Conservation (phyloP, 2,113 vertebrate species). For the Xiphophorus couchianus region DNA sequence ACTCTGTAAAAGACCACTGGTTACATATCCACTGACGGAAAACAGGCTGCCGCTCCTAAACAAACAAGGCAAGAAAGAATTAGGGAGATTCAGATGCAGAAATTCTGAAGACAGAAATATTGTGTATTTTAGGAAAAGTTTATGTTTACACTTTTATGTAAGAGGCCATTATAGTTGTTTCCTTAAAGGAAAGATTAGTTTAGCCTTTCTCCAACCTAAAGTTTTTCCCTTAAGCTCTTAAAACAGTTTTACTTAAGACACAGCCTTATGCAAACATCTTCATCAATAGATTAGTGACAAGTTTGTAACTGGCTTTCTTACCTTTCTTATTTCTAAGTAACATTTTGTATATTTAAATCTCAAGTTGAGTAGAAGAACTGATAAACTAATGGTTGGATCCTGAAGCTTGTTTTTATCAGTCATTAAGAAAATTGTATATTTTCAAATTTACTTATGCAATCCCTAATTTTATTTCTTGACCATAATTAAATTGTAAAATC, state of each 20-base stretch:
- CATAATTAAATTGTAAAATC: too few species aligned
- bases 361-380: not conserved
- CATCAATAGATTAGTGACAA: not conserved
- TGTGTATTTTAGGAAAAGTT: not conserved
- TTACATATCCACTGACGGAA: not conserved
- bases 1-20: not conserved
- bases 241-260: not conserved
- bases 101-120: not conserved
- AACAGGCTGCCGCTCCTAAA: not conserved
- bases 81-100: not conserved
- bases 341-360: not conserved
- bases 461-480: too few species aligned
- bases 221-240: not conserved
- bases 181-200: too few species aligned
- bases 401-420: not conserved
- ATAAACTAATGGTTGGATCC: not conserved
- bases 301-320: not conserved
- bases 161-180: not conserved
- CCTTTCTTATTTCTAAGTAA: not conserved
- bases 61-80: not conserved
- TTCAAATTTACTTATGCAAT: too few species aligned
- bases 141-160: not conserved
- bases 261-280: not conserved
- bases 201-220: too few species aligned
- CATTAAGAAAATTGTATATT: too few species aligned